A percentile compares a stretch with the other conserved stretches of the same genome.
These are phyloP conservation scores for Mactromeris polynyma DNA, from an alignment of 2,888 invertebrate genomes.

Conservation along the genomic window DNA sequence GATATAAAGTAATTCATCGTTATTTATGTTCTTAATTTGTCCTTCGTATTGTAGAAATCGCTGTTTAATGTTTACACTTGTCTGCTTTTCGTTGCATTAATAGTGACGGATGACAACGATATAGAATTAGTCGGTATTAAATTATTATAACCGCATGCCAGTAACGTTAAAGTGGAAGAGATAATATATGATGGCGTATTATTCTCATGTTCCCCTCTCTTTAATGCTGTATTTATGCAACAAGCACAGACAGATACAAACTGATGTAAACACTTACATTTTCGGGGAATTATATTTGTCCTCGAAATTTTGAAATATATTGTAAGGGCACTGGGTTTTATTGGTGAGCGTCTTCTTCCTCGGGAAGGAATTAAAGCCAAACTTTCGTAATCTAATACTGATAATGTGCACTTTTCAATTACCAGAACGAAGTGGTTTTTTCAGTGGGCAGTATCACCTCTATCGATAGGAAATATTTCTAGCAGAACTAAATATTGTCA, in stretches of 20 bases:
- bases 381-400: too few species aligned
- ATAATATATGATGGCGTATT: not conserved
- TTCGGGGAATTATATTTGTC: too few species aligned
- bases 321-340: too few species aligned
- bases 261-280: too few species aligned
- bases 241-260: not conserved
- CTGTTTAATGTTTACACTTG: not conserved
- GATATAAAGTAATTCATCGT: not conserved
- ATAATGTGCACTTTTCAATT: too few species aligned
- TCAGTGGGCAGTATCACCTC: too few species aligned
- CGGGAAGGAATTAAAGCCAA: too few species aligned
- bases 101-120: not conserved
- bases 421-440: too few species aligned
- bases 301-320: too few species aligned
- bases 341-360: too few species aligned
- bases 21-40: not conserved
- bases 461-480: too few species aligned
- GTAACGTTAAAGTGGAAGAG: not conserved
- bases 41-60: not conserved
- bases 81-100: not conserved
- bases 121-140: not conserved
- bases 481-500: too few species aligned
- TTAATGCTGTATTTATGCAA: not conserved
- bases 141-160: not conserved
- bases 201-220: not conserved